Percentiles rank a stretch among this genome's conserved stretches.
These are phyloP conservation scores for Spilosoma lubricipeda DNA, from an alignment of 2,888 invertebrate species.

Conservation along the genomic window DNA sequence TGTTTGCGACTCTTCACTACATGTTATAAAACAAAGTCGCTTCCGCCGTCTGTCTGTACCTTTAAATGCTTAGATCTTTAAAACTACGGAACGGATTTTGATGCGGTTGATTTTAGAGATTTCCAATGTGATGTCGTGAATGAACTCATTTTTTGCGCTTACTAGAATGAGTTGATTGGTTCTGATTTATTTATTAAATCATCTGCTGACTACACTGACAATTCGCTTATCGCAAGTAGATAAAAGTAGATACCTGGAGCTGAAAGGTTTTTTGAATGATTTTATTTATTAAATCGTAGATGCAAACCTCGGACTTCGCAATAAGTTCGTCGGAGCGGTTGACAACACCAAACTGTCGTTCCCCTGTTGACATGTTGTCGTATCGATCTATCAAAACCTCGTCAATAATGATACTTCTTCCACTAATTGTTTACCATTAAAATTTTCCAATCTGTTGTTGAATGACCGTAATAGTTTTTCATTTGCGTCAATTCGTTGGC, in stretches of 20 bases:
- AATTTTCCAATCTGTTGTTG: slow-evolving; percentile 34
- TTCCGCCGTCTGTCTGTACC: too few species aligned
- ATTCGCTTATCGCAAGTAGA: too few species aligned
- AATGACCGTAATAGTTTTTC: slow-evolving; percentile 39
- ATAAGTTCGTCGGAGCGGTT: slow-evolving; percentile 23
- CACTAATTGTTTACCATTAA: slow-evolving; percentile 49
- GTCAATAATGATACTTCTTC: slow-evolving; percentile 37
- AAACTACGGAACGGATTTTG: too few species aligned
- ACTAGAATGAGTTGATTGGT: too few species aligned
- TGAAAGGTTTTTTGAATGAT: background rate
- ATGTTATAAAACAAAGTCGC: too few species aligned
- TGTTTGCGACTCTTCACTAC: too few species aligned
- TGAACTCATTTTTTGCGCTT: too few species aligned
- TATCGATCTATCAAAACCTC: slow-evolving; percentile 45
- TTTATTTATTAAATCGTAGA: background rate
- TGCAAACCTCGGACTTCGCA: slow-evolving; percentile 35
- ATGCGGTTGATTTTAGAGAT: too few species aligned
- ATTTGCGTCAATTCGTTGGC: slow-evolving; percentile 70
- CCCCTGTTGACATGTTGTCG: slow-evolving; percentile 23
- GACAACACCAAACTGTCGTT: slow-evolving; percentile 27
- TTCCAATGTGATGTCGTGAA: too few species aligned
- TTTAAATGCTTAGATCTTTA: too few species aligned
- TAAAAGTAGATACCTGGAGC: background rate
- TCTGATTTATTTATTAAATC: too few species aligned
- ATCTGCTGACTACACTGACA: too few species aligned